These are phyloP conservation scores for Daptonema setosum DNA, from an alignment of 2,888 invertebrate species.

Conservation along the genomic window DNA sequence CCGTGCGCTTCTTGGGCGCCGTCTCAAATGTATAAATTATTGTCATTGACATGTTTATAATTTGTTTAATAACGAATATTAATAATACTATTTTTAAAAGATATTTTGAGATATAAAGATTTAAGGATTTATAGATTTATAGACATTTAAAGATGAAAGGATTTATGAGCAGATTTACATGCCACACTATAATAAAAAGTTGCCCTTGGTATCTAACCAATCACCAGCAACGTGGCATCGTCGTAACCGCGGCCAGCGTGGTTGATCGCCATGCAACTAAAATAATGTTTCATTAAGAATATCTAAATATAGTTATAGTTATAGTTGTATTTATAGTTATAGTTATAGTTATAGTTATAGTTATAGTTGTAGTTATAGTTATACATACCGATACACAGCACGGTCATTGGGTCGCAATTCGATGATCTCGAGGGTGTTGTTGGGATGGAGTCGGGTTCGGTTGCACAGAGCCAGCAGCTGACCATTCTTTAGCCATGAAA, in stretches of 20 bases:
- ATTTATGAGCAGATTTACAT: no score
- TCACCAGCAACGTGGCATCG: slow-evolving; percentile 26
- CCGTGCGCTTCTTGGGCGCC: slow-evolving; percentile 6
- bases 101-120: no score
- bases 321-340: no score
- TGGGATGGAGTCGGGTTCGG: slow-evolving; percentile 8
- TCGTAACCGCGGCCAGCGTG: slow-evolving; percentile 27
- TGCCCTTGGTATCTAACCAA: slow-evolving; percentile 11
- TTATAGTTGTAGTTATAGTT: no score
- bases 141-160: no score
- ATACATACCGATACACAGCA: slow-evolving; percentile 29
- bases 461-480: slow-evolving; percentile 6
- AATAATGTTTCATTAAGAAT: no score
- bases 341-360: no score
- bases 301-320: no score
- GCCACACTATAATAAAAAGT: no score
- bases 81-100: no score
- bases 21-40: slow-evolving; percentile 4
- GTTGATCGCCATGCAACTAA: slow-evolving; percentile 19
- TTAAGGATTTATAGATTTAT: no score
- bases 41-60: neutral
- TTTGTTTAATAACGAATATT: neutral
- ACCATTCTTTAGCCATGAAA: slow-evolving; percentile 8
- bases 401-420: slow-evolving; percentile 22
- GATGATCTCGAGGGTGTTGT: slow-evolving; percentile 15